Percentiles rank a stretch among this genome's conserved stretches.
Evolutionary conservation across 2,888 invertebrate species (phyloP).

Genomic region (Nomada goodeniana): DNA sequence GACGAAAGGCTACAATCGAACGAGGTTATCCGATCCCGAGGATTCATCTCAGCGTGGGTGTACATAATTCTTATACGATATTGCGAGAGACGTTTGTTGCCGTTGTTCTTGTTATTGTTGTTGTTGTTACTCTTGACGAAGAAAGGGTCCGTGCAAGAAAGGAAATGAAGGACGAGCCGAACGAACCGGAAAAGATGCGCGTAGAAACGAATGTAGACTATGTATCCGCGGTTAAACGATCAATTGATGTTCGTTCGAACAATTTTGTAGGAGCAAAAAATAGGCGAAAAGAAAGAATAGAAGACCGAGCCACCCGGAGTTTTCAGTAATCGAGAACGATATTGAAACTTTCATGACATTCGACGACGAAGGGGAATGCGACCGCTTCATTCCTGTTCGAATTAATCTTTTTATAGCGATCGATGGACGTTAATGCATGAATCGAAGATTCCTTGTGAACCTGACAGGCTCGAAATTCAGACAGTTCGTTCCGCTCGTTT

Average conservation of each 20-base stretch:
- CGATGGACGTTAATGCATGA: neutral
- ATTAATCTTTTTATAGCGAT: slow-evolving; percentile 6
- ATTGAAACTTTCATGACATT: neutral
- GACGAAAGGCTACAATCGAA: neutral
- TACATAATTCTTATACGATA: slow-evolving; percentile 56
- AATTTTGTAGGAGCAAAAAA: neutral
- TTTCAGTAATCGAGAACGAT: neutral
- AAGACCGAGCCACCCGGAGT: neutral
- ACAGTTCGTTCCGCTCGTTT: slow-evolving; percentile 59
- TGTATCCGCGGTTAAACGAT: neutral
- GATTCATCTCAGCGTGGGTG: slow-evolving; percentile 39
- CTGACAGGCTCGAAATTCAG: slow-evolving; percentile 6
- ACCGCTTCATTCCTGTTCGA: slow-evolving; percentile 5
- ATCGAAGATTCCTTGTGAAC: neutral
- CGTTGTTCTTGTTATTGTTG: slow-evolving; percentile 70
- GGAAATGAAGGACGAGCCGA: slow-evolving; percentile 27
- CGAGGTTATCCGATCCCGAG: slow-evolving; percentile 13
- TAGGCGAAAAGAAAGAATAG: no score
- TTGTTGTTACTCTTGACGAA: slow-evolving; percentile 62
- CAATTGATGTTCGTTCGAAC: neutral
- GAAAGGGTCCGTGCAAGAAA: slow-evolving; percentile 47
- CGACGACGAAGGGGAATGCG: neutral
- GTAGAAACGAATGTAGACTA: neutral
- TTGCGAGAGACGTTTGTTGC: slow-evolving; percentile 64
- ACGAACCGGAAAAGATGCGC: slow-evolving; percentile 12